Evolutionary conservation across 2,888 invertebrate species (phyloP), one percentile per base, ranked within the genome.

Genomic region (Thecocarcelia acutangulata): DNA sequence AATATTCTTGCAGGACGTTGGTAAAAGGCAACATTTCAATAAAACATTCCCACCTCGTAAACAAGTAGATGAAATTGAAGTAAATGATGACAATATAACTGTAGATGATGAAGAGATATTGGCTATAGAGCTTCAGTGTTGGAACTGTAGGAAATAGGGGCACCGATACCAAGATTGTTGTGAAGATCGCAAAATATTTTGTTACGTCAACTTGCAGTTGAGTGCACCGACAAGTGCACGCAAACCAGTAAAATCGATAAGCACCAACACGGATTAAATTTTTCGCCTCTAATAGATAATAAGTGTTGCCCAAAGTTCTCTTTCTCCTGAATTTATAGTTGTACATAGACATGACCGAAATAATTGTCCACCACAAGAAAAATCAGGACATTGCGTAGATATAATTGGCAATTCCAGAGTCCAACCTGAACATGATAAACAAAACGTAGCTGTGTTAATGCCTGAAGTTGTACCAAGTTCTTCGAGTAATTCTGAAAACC

Each of bases 1-100:
- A 46, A 15, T 46, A 15, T 46, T 46, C 6, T 6, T 59, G 6
- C 1, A 9, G 12, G 61, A 44, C 4, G 4, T 61, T 11, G 44
- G 61, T 0, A 44, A 13, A 13, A 13, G 13, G 15, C 61, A 44
- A n/a, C 1, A 2, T 8, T n/a, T n/a, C 0, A 19, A 9, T 2
- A 61, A 24, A 11, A 11, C 61, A 11, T 48, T 40, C 13, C 17
- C 2, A 54, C 28, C 61, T 61, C 9, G 46, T 61, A 52, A 28
- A n/a, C 24, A 52, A n/a, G n/a, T 52, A 5, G 8, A 52, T 52
- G n/a, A 28, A 1, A n/a, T 8, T 24, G n/a, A 28, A 1, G 52
- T 21, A 21, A 12, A 12, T 1, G 21, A 21, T 13, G 50, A 28
- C 8, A 11, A 6, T 13, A 28, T n/a, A 0, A n/a, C 1, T 52